Evolutionary conservation across 2,797 vertebrate genomes (phyloP).

Genomic region (Pempheris klunzingeri): DNA sequence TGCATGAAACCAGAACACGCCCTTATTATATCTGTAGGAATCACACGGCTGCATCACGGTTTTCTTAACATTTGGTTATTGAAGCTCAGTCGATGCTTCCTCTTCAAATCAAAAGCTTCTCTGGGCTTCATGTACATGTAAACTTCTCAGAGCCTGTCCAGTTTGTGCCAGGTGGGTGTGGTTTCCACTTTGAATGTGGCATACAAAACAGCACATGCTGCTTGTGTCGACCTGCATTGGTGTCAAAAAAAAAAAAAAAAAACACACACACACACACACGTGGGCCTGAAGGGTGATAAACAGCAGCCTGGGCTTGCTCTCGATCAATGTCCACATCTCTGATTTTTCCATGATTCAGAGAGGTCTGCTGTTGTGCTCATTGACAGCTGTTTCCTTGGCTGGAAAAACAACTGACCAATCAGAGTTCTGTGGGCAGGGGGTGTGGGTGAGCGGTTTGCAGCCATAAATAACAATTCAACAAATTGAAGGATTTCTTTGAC

Average conservation of each 20-base stretch:
- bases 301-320: neutral
- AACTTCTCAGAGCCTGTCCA: neutral
- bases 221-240: neutral
- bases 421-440: too few relatives aligned
- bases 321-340: neutral
- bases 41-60: neutral
- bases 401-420: too few relatives aligned
- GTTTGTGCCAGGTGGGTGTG: neutral
- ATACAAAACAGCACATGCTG: constrained; percentile 15
- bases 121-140: neutral
- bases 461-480: too few relatives aligned
- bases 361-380: neutral
- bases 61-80: neutral
- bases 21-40: neutral
- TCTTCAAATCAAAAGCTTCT: neutral
- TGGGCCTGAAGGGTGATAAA: neutral
- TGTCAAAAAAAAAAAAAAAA: neutral
- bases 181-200: constrained; percentile 29
- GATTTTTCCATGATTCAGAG: neutral
- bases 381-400: too few relatives aligned
- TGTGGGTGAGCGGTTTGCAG: neutral
- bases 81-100: neutral
- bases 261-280: too few relatives aligned
- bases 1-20: neutral
- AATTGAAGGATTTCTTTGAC: too few relatives aligned